Conservation (phyloP, 2,888 invertebrate genomes). For the Dicranocentrus wangi region DNA sequence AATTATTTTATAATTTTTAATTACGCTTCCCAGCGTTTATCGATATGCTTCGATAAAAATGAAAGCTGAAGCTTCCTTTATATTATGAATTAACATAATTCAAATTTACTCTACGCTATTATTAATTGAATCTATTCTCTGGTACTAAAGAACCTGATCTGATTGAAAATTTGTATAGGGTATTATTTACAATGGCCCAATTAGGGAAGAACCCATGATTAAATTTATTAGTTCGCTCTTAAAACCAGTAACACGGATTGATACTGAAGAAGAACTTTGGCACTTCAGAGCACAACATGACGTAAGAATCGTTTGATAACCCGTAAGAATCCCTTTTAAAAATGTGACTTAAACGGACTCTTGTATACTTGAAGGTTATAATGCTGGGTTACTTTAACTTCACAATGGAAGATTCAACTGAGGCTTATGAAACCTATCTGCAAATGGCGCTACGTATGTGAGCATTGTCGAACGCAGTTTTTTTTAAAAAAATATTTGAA, state of each 20-base stretch:
- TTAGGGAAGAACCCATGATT: conserved; percentile 70
- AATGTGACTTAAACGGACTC: neutral
- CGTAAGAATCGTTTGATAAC: conserved; percentile 51
- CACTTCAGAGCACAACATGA: conserved; percentile 72
- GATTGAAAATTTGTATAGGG: conserved; percentile 66
- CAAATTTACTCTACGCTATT: no score
- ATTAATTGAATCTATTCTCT: no score
- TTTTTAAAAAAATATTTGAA: neutral
- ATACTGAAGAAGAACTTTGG: conserved; percentile 72
- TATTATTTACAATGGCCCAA: conserved; percentile 72
- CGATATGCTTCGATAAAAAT: neutral
- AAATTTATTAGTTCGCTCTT: conserved; percentile 69
- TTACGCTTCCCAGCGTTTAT: neutral
- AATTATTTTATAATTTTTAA: neutral
- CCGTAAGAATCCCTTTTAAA: neutral
- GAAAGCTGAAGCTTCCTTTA: no score
- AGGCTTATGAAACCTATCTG: conserved; percentile 70
- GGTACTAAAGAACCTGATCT: no score
- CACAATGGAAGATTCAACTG: conserved; percentile 57
- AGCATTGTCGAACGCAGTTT: neutral
- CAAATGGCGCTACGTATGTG: conserved; percentile 70
- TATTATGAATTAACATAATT: no score
- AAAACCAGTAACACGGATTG: conserved; percentile 70
- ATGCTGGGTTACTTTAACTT: conserved; percentile 71
- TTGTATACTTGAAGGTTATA: conserved; percentile 64